These are phyloP conservation scores for Xestoiulus laeticollis DNA, from an alignment of 2,888 invertebrate genomes.

Conservation along the genomic window DNA sequence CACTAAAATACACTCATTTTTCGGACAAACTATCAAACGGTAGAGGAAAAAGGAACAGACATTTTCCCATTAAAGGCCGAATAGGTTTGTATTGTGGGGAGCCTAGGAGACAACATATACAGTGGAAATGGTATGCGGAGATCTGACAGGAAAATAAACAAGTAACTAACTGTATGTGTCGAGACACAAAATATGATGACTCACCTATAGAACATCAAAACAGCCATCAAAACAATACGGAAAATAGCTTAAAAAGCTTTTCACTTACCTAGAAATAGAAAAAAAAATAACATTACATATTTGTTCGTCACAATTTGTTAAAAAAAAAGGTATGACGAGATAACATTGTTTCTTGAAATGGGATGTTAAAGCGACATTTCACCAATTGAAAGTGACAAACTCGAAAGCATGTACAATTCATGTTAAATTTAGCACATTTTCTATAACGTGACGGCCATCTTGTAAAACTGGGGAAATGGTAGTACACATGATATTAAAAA, in stretches of 20 bases:
- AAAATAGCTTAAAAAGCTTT: neutral
- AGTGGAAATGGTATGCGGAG: neutral
- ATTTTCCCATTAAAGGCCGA: neutral
- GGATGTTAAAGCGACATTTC: too few relatives aligned
- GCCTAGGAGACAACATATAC: neutral
- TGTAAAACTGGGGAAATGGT: too few relatives aligned
- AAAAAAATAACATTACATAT: too few relatives aligned
- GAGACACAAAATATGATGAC: neutral
- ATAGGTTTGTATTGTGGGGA: neutral
- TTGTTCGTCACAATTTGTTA: too few relatives aligned
- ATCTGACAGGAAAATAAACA: too few relatives aligned
- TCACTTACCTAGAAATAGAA: slow-evolving; percentile 28
- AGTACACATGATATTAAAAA: too few relatives aligned
- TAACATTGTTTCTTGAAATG: too few relatives aligned
- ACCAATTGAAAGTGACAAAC: too few relatives aligned
- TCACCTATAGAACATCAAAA: neutral
- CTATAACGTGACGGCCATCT: too few relatives aligned
- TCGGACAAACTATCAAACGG: neutral
- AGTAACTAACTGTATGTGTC: neutral
- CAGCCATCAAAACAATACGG: neutral
- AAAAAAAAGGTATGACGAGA: too few relatives aligned
- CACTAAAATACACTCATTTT: neutral
- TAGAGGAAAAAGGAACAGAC: neutral
- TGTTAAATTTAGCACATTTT: too few relatives aligned
- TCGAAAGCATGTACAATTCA: too few relatives aligned